These are phyloP conservation scores for Drosophila mimica DNA, from an alignment of 2,888 invertebrate genomes.

Conservation along the genomic window DNA sequence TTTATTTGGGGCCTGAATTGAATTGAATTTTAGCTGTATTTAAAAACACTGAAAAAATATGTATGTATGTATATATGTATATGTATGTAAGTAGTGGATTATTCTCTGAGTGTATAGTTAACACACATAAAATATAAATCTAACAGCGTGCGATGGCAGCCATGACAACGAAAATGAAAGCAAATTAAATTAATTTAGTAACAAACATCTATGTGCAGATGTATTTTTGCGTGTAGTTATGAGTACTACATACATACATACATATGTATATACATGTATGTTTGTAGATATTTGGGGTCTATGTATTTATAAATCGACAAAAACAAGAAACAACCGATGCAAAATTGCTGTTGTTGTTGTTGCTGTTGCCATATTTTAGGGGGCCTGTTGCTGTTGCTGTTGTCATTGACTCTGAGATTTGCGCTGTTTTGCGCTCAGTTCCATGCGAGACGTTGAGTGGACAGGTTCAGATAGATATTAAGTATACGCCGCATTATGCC, in stretches of 20 bases:
- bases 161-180: slow-evolving; percentile 72
- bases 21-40: not conserved
- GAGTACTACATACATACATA: not conserved
- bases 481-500: slow-evolving; percentile 50
- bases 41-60: not conserved
- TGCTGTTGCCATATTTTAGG: slow-evolving; percentile 2
- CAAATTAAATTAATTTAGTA: slow-evolving; percentile 68
- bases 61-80: not conserved
- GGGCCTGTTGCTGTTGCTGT: slow-evolving; percentile 15
- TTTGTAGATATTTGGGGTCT: not conserved
- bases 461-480: slow-evolving; percentile 26
- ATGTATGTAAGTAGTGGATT: too few relatives aligned
- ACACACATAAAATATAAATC: slow-evolving; percentile 3
- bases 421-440: slow-evolving; percentile 47
- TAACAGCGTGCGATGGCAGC: slow-evolving; percentile 26
- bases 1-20: too few relatives aligned
- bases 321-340: slow-evolving; percentile 32
- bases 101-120: slow-evolving; percentile 26
- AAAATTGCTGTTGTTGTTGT: not conserved
- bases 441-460: slow-evolving; percentile 45
- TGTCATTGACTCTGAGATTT: slow-evolving; percentile 16
- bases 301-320: slow-evolving; percentile 63
- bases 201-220: slow-evolving; percentile 29
- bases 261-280: not conserved
- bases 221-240: slow-evolving; percentile 3